Evolutionary conservation across 1,140 invertebrate species (phyloP).

Genomic region (Pinna nobilis): DNA sequence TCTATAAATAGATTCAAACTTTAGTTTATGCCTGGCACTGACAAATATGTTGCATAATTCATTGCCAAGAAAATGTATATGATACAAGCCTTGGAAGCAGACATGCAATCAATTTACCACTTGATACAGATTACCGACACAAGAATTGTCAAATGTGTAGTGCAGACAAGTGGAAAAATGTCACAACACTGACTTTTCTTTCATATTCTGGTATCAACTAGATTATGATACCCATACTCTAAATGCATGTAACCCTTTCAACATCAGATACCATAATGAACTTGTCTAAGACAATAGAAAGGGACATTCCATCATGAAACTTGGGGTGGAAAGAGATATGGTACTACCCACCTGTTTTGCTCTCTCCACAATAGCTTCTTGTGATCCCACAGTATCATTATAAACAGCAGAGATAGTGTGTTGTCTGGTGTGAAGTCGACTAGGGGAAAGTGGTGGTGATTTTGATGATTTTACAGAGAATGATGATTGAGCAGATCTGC

Average conservation of each 20-base stretch:
- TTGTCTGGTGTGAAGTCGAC: slow-evolving; percentile 38
- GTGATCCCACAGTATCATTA: slow-evolving; percentile 76
- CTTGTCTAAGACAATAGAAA: too few relatives aligned
- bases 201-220: too few relatives aligned
- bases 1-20: too few relatives aligned
- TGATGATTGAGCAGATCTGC: neutral
- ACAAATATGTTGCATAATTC: slow-evolving; percentile 30
- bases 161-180: too few relatives aligned
- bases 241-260: too few relatives aligned
- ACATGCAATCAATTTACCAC: slow-evolving; percentile 20
- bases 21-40: neutral
- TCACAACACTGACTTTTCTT: too few relatives aligned
- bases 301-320: neutral
- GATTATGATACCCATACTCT: too few relatives aligned
- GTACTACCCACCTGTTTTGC: slow-evolving; percentile 84
- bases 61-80: slow-evolving; percentile 28
- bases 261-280: too few relatives aligned
- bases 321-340: neutral
- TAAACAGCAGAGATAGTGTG: slow-evolving; percentile 76
- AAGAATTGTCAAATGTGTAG: too few relatives aligned
- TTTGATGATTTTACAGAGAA: slow-evolving; percentile 29
- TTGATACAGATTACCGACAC: too few relatives aligned
- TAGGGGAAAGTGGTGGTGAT: slow-evolving; percentile 50
- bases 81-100: slow-evolving; percentile 38
- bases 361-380: slow-evolving; percentile 90